A percentile compares a stretch with the other conserved stretches of the same genome.
Evolutionary conservation across 2,888 invertebrate genomes (phyloP).

Genomic region (Lasioglossum oenotherae): DNA sequence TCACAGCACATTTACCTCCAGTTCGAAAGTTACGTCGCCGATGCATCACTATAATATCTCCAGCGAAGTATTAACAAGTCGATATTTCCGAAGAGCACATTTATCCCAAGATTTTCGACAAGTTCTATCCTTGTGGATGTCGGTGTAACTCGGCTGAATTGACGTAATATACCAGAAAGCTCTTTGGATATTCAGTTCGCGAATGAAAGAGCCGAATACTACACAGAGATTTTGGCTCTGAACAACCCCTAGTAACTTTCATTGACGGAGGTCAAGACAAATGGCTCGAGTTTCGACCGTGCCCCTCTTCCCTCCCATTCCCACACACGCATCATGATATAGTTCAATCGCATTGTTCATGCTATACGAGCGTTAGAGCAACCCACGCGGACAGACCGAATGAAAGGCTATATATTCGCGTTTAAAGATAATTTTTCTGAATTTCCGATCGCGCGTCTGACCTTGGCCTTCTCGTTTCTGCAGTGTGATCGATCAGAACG

Average conservation of each 20-base stretch:
- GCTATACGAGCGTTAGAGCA: neutral
- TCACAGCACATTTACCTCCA: neutral
- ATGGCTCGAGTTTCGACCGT: conserved; percentile 10
- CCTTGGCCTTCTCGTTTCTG: conserved; percentile 9
- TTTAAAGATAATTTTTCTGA: conserved; percentile 3
- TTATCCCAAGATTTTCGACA: neutral
- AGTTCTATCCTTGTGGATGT: neutral
- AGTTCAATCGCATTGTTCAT: conserved; percentile 9
- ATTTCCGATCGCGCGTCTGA: neutral
- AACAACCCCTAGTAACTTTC: conserved; percentile 14
- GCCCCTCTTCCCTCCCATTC: neutral
- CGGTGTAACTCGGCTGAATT: neutral
- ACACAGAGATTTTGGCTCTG: conserved; percentile 22
- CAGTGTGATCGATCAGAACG: neutral
- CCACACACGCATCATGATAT: neutral
- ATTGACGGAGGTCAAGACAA: conserved; percentile 32
- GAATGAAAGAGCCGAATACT: conserved; percentile 14
- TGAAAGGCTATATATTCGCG: neutral
- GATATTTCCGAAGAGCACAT: neutral
- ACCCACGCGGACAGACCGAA: neutral
- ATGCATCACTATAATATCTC: neutral
- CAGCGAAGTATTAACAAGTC: neutral
- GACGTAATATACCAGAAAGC: neutral
- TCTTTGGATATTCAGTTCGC: conserved; percentile 15
- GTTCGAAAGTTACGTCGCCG: neutral